Conservation (phyloP, 2,888 invertebrate genomes). For the Sarcophaga subvicina region DNA sequence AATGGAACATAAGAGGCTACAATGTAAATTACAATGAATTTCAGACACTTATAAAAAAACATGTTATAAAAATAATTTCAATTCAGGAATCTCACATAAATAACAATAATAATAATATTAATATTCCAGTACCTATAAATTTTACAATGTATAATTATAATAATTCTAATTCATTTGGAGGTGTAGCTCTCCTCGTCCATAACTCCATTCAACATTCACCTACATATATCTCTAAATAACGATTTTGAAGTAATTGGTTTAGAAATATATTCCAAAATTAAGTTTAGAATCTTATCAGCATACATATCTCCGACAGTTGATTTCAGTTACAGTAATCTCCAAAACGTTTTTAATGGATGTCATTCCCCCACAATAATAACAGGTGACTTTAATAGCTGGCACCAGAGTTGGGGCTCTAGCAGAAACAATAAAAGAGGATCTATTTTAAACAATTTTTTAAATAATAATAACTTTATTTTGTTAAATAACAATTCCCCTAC, state of each 20-base stretch:
- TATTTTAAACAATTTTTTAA: conserved; percentile 12
- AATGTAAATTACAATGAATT: conserved; percentile 52
- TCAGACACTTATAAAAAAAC: conserved; percentile 36
- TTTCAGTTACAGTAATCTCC: background rate
- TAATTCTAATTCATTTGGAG: conserved; percentile 15
- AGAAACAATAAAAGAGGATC: conserved; percentile 22
- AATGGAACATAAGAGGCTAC: conserved; percentile 58
- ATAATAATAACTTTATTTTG: background rate
- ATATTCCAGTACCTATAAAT: background rate
- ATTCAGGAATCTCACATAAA: conserved; percentile 51
- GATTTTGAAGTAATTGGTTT: conserved; percentile 7
- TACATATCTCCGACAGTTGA: background rate
- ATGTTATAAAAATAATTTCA: conserved; percentile 24
- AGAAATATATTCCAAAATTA: conserved; percentile 4
- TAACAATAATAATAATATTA: background rate
- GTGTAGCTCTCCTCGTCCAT: conserved; percentile 28
- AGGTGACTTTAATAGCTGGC: conserved; percentile 21
- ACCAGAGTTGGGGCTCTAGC: conserved; percentile 32
- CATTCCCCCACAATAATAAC: background rate
- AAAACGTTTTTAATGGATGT: background rate
- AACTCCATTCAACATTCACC: conserved; percentile 34
- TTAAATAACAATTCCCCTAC: conserved; percentile 29
- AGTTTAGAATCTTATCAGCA: conserved; percentile 6
- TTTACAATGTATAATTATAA: conserved; percentile 6
- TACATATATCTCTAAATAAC: background rate